phyloP scores from a whole-genome alignment of 92 coral and sea anemone species.

The Plumapathes pennacea region DNA sequence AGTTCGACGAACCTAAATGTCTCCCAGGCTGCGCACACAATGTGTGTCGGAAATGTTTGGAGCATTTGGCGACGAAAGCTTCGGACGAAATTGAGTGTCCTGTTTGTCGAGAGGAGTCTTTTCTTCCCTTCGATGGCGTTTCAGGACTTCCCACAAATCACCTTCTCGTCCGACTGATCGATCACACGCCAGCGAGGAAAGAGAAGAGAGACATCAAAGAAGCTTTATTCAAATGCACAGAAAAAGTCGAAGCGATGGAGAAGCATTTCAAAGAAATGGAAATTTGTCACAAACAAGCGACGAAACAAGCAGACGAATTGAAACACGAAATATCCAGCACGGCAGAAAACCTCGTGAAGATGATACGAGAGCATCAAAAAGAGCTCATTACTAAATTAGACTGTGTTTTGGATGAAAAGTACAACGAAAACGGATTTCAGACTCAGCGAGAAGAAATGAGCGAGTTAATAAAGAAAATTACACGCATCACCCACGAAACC shows the following conservation, averaged over 20 bases:
- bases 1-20: conserved; percentile 62
- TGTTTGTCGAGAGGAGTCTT: conserved; percentile 51
- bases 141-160: conserved; percentile 57
- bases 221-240: conserved; percentile 36
- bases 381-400: conserved; percentile 13
- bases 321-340: conserved; percentile 10
- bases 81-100: conserved; percentile 45
- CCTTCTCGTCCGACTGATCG: conserved; percentile 54
- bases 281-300: conserved; percentile 9
- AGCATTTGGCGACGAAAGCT: conserved; percentile 40
- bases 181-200: conserved; percentile 57
- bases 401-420: conserved; percentile 11
- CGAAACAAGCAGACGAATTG: conserved; percentile 3
- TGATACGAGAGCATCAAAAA: conserved; percentile 10
- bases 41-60: conserved; percentile 60
- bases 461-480: conserved; percentile 5
- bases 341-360: conserved; percentile 19
- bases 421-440: conserved; percentile 6
- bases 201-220: conserved; percentile 43
- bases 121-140: conserved; percentile 44
- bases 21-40: conserved; percentile 67
- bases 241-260: conserved; percentile 15
- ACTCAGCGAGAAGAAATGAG: conserved; percentile 1
- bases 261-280: conserved; percentile 23
- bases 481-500: conserved; percentile 13